Conservation (phyloP, 2,888 invertebrate species). For the Eurois occulta region DNA sequence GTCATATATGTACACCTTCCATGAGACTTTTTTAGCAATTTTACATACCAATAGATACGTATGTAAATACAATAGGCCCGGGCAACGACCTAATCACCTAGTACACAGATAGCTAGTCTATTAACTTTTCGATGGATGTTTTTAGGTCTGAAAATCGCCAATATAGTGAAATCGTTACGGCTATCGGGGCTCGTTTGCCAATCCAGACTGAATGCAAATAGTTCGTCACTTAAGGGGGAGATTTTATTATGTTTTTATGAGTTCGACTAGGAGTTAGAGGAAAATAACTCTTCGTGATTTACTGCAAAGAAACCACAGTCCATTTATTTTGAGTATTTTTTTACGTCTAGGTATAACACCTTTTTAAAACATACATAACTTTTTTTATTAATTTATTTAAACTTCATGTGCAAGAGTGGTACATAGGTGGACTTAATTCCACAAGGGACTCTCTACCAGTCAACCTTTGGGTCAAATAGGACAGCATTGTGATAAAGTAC, state of each 20-base stretch:
- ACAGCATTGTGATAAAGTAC: too few species aligned
- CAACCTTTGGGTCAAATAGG: too few species aligned
- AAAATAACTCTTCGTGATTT: not conserved
- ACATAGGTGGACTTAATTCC: too few species aligned
- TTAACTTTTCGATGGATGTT: conserved; percentile 44
- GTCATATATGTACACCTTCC: not conserved
- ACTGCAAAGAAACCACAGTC: too few species aligned
- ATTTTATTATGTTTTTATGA: not conserved
- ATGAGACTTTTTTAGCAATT: not conserved
- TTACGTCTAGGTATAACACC: too few species aligned
- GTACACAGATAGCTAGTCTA: conserved; percentile 14
- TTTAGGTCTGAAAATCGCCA: conserved; percentile 42
- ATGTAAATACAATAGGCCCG: not conserved
- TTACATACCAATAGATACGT: not conserved
- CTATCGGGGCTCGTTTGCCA: conserved; percentile 51
- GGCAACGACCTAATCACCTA: not conserved
- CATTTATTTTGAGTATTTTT: too few species aligned
- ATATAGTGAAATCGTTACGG: conserved; percentile 55
- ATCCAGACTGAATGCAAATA: conserved; percentile 62
- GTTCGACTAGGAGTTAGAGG: too few species aligned
- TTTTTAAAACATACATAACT: too few species aligned
- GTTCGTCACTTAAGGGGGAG: conserved; percentile 57
- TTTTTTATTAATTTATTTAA: too few species aligned
- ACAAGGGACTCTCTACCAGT: too few species aligned
- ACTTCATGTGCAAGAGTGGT: too few species aligned